Evolutionary conservation across 1,140 invertebrate genomes (phyloP), one percentile per base, ranked within the genome.

Genomic region (Drosophila mayri): DNA sequence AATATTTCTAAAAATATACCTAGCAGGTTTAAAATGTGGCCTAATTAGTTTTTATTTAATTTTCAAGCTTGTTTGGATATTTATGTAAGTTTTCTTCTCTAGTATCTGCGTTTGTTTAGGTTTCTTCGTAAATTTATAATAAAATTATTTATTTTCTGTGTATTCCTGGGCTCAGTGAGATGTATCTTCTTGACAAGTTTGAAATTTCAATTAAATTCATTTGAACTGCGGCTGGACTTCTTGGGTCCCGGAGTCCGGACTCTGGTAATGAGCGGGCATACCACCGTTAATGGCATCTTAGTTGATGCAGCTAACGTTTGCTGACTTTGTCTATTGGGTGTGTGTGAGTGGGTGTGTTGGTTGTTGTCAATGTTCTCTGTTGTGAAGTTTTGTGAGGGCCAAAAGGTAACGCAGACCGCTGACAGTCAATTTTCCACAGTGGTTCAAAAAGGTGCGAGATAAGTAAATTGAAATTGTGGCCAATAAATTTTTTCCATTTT

Each of bases 201-300:
- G 85, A 90, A 90, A 90, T 90, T 90, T 90, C 85, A 85, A 90
- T 90, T 90, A 90, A 90, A 90, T 85, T 85, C 85, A 90, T 90
- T 88, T 88, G 85, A 88, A 88, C 85, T 88, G 85, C 81, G 85
- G 85, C 81, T 70, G 54, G 73, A 66, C 68, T 72, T 72, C 68
- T 59, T 71, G 79, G 66, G 14, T 62, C 67, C 67, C 28, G 68
- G 57, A 60, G n/a, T 62, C 67, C 47, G 68, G 60, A 60, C 49
- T 22, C 72, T 35, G 74, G 72, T 76, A 76, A 76, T 76, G 74
- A 76, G 74, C 37, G 43, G 52, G 38, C 25, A 50, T 35, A 37
- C 38, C 41, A 78, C 25, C 57, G 74, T 57, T 55, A 77, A 70
- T 71, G 74, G 44, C 75, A 79, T 79, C 74, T 76, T 67, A 66